phyloP scores from a whole-genome alignment of 2,113 vertebrate species.

The Todiramphus chloris region DNA sequence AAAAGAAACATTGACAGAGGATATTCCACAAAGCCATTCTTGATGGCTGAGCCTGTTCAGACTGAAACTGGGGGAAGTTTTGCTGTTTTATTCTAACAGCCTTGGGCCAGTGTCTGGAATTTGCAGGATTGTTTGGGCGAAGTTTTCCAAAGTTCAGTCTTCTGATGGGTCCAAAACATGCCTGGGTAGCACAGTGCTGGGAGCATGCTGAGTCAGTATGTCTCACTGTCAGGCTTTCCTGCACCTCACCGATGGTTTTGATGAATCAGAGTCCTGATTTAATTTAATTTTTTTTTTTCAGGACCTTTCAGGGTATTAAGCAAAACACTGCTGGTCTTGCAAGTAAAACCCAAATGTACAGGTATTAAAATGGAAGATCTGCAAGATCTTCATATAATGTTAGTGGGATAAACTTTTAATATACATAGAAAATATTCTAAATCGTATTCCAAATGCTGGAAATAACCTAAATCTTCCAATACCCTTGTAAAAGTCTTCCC shows the following conservation, averaged over 20 bases:
- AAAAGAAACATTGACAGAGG: not conserved
- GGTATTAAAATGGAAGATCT: not conserved
- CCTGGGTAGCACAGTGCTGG: not conserved
- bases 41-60: not conserved
- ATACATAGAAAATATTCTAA: not conserved
- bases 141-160: not conserved
- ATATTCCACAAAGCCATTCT: not conserved
- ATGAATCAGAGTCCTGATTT: not conserved
- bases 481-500: not conserved
- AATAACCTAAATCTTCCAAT: not conserved
- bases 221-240: not conserved
- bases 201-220: not conserved
- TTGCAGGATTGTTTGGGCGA: not conserved
- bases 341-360: not conserved
- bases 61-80: not conserved
- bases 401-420: not conserved
- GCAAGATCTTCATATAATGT: not conserved
- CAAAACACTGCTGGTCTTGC: not conserved
- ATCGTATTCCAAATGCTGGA: not conserved
- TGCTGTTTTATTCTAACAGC: not conserved
- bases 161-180: not conserved
- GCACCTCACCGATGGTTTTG: fast-evolving
- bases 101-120: not conserved
- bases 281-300: not conserved
- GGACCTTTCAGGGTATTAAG: not conserved